Evolutionary conservation across 2,797 vertebrate species (phyloP).

Genomic region (Amblyraja radiata): DNA sequence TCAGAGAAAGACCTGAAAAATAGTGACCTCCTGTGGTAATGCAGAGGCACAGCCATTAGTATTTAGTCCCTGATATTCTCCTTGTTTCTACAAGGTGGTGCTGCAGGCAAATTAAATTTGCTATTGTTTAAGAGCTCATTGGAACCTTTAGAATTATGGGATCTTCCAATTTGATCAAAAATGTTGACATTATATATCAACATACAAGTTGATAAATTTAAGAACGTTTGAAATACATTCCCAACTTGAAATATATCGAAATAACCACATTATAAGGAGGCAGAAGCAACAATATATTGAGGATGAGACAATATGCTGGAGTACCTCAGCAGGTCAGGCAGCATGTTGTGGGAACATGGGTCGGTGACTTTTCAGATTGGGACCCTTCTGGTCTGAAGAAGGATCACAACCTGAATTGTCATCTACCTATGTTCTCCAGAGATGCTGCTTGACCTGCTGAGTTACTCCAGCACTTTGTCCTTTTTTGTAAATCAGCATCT

Average conservation of each 20-base stretch:
- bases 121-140: not conserved
- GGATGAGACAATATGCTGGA: not conserved
- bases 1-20: conserved; percentile 1
- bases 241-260: not conserved
- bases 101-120: not conserved
- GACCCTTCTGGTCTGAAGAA: too few species aligned
- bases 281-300: not conserved
- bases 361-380: too few species aligned
- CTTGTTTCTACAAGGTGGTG: not conserved
- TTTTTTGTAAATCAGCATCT: too few species aligned
- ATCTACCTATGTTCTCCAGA: too few species aligned
- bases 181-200: not conserved
- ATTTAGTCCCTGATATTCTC: not conserved
- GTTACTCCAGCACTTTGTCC: too few species aligned
- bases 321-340: too few species aligned
- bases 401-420: too few species aligned
- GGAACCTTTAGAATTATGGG: not conserved
- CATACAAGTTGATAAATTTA: not conserved
- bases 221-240: not conserved
- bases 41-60: not conserved
- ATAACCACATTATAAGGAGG: not conserved
- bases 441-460: too few species aligned
- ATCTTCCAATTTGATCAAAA: not conserved
- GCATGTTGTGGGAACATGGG: too few species aligned
- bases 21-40: conserved; percentile 24